A percentile compares a stretch with the other conserved stretches of the same genome.
Evolutionary conservation across 2,113 vertebrate genomes (phyloP).

Genomic region (Sturnira hondurensis): DNA sequence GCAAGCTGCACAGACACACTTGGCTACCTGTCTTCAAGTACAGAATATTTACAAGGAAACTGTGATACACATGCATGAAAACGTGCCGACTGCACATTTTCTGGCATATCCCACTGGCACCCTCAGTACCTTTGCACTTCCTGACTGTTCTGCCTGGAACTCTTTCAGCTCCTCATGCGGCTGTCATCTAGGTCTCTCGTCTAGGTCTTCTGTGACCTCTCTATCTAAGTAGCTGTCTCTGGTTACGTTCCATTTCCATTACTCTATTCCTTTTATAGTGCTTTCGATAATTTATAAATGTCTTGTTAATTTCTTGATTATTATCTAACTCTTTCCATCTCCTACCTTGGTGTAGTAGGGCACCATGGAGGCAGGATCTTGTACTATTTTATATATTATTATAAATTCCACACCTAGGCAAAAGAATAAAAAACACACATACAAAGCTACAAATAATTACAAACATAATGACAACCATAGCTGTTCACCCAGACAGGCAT

Average conservation of each 20-base stretch:
- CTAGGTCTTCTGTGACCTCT: background rate
- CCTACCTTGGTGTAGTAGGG: background rate
- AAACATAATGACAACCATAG: background rate
- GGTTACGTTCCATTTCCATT: background rate
- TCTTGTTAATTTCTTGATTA: background rate
- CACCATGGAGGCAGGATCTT: background rate
- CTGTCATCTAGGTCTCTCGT: background rate
- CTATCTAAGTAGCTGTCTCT: background rate
- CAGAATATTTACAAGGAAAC: background rate
- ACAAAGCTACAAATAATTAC: slow-evolving; percentile 18
- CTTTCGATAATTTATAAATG: slow-evolving; percentile 31
- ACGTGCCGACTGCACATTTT: background rate
- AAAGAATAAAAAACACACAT: background rate
- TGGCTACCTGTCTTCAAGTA: background rate
- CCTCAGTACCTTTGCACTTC: background rate
- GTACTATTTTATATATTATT: background rate
- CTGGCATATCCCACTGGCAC: background rate
- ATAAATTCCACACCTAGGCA: background rate
- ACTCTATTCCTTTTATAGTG: background rate
- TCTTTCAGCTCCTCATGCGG: background rate
- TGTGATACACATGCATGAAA: background rate
- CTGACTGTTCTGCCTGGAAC: background rate
- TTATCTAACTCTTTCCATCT: background rate
- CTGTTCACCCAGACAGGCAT: background rate
- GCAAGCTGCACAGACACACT: background rate